Conservation (phyloP, 2,888 invertebrate genomes). For the Tanytarsus gracilentus region DNA sequence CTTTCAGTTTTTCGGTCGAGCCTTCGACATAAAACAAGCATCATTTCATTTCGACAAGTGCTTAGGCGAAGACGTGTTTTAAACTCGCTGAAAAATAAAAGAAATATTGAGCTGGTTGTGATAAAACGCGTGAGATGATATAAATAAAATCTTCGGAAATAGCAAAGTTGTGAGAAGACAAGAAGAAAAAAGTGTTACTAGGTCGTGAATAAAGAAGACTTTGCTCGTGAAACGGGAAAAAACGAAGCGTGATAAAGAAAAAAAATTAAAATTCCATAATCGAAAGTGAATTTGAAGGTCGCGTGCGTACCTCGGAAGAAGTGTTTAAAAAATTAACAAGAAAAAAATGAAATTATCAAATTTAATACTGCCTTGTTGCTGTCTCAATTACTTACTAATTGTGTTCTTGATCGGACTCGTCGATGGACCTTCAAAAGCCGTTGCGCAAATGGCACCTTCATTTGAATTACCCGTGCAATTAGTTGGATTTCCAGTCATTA, state of each 20-base stretch:
- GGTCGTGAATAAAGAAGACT: slow-evolving; percentile 8
- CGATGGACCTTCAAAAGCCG: slow-evolving; percentile 35
- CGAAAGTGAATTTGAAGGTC: slow-evolving; percentile 11
- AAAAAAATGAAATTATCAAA: slow-evolving; percentile 24
- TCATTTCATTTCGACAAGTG: slow-evolving; percentile 13
- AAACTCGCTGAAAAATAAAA: not conserved
- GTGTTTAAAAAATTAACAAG: not conserved
- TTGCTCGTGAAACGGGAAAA: not conserved
- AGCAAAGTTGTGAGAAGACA: not conserved
- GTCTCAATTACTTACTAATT: slow-evolving; percentile 32
- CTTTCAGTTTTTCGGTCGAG: slow-evolving; percentile 8
- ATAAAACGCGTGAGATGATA: not conserved
- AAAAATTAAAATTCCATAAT: not conserved
- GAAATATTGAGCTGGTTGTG: not conserved
- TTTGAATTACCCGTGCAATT: slow-evolving; percentile 77
- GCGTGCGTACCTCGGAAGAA: slow-evolving; percentile 7
- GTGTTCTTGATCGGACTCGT: slow-evolving; percentile 34
- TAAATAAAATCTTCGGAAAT: not conserved
- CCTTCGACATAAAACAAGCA: slow-evolving; percentile 17
- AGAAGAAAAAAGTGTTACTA: slow-evolving; percentile 23
- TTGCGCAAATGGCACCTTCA: slow-evolving; percentile 44
- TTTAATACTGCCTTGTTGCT: slow-evolving; percentile 19
- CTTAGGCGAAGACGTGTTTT: slow-evolving; percentile 22
- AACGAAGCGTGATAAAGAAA: slow-evolving; percentile 10
- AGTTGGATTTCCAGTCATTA: slow-evolving; percentile 74